Base-by-base conservation (phyloP, 1,140 invertebrate species). In the Lerema accius region DNA sequence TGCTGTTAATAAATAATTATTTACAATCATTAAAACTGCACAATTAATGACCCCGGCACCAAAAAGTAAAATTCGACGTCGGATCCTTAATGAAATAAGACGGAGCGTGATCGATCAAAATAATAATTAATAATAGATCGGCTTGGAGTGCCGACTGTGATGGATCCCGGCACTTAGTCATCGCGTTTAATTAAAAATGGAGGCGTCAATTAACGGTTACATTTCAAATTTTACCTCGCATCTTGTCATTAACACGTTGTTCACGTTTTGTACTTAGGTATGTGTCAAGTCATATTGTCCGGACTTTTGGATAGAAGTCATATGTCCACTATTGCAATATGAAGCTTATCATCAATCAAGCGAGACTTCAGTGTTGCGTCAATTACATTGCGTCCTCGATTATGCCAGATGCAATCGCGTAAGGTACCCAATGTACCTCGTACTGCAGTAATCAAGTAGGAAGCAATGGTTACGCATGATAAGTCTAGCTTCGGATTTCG, bases 121-220 rank as follows among this genome's bases (percentile, higher is more conserved):
- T 88, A 90, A 87, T 90, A 90, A 90, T 90, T 88, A 90, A 88
- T 87, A 90, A 86, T 88, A 86, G 81, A 84, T 84, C 82, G 78
- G 69, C 75, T 68, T 68, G 73, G 75, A 82, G 71, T 71, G 75
- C 75, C 77, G 79, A 78, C 79, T 71, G 78, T 85, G 86, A 86
- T 84, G 81, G 80, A 84, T 84, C 79, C 80, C 74, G 69, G 76
- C 80, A 82, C 87, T 87, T 87, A 88, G 87, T 88, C 87, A 90
- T 90, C 85, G 87, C 69, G 77, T 88, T 88, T 90, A 90, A 90
- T 90, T 90, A 88, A 88, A 89, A 90, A 86, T 83, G 69, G 74
- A 80, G 65, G 73, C 73, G 67, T 73, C 78, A 89, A 85, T 86
- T 82, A 89, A 86, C 84, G 84, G 83, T 79, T 82, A 77, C 73